Percentiles rank a stretch among this genome's conserved stretches.
These are phyloP conservation scores for Eulemur mongoz DNA, from an alignment of 2,797 vertebrate species.

Conservation along the genomic window DNA sequence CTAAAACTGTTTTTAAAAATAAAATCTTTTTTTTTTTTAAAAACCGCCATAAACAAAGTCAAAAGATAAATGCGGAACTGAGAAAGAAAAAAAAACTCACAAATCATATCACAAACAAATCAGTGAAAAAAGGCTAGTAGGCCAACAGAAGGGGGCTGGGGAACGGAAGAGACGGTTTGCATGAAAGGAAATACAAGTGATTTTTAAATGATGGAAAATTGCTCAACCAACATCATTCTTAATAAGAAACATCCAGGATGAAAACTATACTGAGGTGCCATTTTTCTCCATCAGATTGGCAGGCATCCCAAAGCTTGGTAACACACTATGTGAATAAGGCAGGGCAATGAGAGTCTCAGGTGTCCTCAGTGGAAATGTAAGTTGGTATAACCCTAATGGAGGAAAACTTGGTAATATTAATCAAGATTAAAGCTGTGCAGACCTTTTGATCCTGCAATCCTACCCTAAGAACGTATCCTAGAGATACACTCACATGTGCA, in stretches of 20 bases:
- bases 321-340: not conserved
- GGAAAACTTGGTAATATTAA: not conserved
- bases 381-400: not conserved
- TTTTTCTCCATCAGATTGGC: not conserved
- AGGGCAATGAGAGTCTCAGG: not conserved
- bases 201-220: not conserved
- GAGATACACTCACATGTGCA: not conserved
- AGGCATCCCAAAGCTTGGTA: not conserved
- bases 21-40: not conserved
- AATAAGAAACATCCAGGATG: not conserved
- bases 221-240: not conserved
- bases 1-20: not conserved
- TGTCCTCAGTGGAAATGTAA: not conserved
- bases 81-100: not conserved
- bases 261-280: not conserved
- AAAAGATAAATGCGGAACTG: not conserved
- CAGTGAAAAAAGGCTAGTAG: not conserved
- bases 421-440: not conserved
- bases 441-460: not conserved
- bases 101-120: not conserved
- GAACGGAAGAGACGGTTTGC: not conserved
- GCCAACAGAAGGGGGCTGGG: not conserved
- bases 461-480: not conserved
- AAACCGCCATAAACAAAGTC: not conserved
- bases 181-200: not conserved